phyloP scores from a whole-genome alignment of 1,140 invertebrate genomes.

The Eciton burchellii region DNA sequence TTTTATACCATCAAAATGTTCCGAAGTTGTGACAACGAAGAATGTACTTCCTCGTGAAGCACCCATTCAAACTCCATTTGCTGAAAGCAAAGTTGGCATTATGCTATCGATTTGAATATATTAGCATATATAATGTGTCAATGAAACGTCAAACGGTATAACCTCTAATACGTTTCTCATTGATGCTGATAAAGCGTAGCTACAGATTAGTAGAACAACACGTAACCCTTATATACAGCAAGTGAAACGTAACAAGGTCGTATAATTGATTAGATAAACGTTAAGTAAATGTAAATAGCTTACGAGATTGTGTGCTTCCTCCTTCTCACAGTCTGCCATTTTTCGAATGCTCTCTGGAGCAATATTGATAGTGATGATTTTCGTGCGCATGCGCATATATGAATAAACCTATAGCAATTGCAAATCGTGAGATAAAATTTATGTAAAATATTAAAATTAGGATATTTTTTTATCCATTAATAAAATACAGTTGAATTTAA shows the following conservation, averaged over 20 bases:
- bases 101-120: neutral
- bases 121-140: neutral
- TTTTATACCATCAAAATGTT: constrained; percentile 91
- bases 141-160: constrained; percentile 50
- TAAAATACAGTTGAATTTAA: too few species aligned
- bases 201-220: constrained; percentile 71
- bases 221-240: constrained; percentile 75
- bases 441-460: too few species aligned
- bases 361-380: constrained; percentile 50
- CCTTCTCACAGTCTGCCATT: constrained; percentile 94
- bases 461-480: too few species aligned
- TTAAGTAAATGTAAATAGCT: constrained; percentile 83
- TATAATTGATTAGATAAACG: constrained; percentile 82
- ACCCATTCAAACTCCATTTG: constrained; percentile 98
- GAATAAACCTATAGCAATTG: too few species aligned
- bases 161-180: constrained; percentile 56
- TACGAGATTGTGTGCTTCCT: constrained; percentile 94
- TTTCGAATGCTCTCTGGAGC: constrained; percentile 71
- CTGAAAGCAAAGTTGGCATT: constrained; percentile 85
- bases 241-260: constrained; percentile 65
- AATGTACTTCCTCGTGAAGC: constrained; percentile 94
- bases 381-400: neutral
- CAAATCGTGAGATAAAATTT: too few species aligned
- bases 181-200: neutral
- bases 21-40: constrained; percentile 93